Evolutionary conservation across 2,113 vertebrate species (phyloP).

Genomic region (Dasypus novemcinctus): DNA sequence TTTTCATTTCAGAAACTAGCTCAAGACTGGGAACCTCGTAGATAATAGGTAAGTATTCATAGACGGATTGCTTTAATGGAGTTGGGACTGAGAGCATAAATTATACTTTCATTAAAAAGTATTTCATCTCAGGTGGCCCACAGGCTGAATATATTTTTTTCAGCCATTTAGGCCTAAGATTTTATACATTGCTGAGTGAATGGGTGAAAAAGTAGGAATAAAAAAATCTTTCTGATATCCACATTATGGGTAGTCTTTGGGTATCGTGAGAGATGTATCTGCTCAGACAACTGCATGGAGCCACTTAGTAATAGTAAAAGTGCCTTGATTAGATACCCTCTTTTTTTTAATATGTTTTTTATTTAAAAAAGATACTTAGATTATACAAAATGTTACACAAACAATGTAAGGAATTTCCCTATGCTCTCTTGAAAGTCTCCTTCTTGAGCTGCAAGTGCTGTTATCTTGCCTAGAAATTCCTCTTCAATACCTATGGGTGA

Average conservation of each 20-base stretch:
- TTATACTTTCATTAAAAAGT: background rate
- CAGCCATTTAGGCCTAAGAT: background rate
- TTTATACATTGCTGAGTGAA: conserved; percentile 7
- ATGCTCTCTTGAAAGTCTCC: background rate
- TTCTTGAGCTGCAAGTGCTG: background rate
- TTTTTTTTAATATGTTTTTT: too few relatives aligned
- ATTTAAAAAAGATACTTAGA: too few relatives aligned
- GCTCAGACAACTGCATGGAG: background rate
- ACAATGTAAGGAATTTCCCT: too few relatives aligned
- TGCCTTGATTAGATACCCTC: background rate
- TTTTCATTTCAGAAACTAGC: background rate
- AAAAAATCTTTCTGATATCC: background rate
- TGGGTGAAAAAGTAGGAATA: background rate
- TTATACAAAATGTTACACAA: too few relatives aligned
- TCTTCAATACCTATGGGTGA: background rate
- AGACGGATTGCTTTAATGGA: background rate
- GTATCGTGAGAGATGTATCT: background rate
- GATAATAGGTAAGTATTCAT: conserved; percentile 30
- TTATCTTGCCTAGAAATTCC: background rate
- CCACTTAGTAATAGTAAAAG: background rate
- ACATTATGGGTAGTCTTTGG: background rate
- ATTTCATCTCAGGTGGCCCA: background rate
- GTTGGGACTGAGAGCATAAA: background rate
- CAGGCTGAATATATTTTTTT: background rate
- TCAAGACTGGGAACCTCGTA: background rate